These are phyloP conservation scores for Garra rufa DNA, from an alignment of 2,113 vertebrate genomes.

Conservation along the genomic window DNA sequence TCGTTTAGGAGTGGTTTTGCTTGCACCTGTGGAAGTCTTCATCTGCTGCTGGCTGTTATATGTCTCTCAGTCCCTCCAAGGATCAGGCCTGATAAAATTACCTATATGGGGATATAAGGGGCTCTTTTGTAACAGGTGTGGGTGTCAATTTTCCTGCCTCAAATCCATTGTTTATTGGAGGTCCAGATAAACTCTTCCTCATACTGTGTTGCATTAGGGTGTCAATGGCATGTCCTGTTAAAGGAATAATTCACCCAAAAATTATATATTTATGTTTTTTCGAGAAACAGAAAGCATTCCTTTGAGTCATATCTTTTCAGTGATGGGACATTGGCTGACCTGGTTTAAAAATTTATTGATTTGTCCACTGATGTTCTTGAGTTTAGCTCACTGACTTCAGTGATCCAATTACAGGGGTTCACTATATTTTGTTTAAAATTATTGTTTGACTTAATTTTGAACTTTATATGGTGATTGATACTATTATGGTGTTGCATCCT, in stretches of 20 bases:
- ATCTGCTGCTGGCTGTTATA: slow-evolving; percentile 51
- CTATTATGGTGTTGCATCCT: background rate
- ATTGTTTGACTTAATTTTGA: background rate
- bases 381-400: background rate
- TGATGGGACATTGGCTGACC: background rate
- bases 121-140: slow-evolving; percentile 43
- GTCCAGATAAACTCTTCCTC: slow-evolving; percentile 10
- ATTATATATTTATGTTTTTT: background rate
- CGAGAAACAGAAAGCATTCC: background rate
- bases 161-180: slow-evolving; percentile 34
- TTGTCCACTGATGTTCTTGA: background rate
- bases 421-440: background rate
- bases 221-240: background rate
- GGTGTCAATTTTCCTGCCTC: slow-evolving; percentile 39
- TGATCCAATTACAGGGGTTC: background rate
- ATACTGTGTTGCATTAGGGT: background rate
- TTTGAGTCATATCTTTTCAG: background rate
- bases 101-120: slow-evolving; percentile 44
- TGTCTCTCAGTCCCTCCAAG: slow-evolving; percentile 42
- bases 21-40: slow-evolving; percentile 58
- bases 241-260: background rate
- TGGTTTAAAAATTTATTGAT: background rate
- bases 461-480: background rate
- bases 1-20: slow-evolving; percentile 30
- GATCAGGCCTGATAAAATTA: slow-evolving; percentile 48